Base-by-base conservation (phyloP, 2,113 vertebrate species). In the Hemichromis elongatus region DNA sequence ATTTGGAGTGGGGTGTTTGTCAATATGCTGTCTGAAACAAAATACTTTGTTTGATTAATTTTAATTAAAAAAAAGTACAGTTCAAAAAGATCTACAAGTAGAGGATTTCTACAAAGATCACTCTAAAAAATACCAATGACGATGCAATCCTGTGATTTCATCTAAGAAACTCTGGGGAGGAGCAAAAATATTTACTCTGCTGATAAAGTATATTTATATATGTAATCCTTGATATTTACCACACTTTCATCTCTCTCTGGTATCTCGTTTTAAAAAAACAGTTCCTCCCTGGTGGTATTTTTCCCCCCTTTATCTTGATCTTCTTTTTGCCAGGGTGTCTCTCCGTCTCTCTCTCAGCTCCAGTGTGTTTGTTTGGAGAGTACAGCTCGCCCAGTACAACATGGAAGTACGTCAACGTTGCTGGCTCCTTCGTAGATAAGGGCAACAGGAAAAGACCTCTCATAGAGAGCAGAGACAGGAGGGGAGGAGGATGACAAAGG, bases 401-500 rank as follows among this genome's bases (percentile, higher is more conserved):
- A 18, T 87, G 92, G 92, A 95, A 94, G 88, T 94, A 93, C 92
- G 92, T 94, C 92, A 95, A 78, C 54, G n/a, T 21, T 45, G 83
- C 61, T 90, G 90, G 89, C 91, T 81, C 4, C 18, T 77, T 89
- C 91, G 66, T 87, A 37, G 89, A 82, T 86, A 89, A 90, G 90
- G 88, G 86, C 93, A 94, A 92, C 93, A 95, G 92, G 93, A 95
- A 95, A 82, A 88, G 86, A 90, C 79, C 88, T 90, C 90, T 94
- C 91, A 89, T 86, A 24, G 81, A 75, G 57, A 61, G 21, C 56
- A 13, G 81, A 77, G 91, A 83, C 55, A 80, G 75, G 79, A 81
- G 82, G 73, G 42, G 85, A 30, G 77, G 80, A 40, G 81, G 82
- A 50, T 16, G 57, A 59, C 77, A 61, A 56, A 47, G 19, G 57